Evolutionary conservation across 2,113 vertebrate species (phyloP).

Genomic region (Vulpes vulpes): DNA sequence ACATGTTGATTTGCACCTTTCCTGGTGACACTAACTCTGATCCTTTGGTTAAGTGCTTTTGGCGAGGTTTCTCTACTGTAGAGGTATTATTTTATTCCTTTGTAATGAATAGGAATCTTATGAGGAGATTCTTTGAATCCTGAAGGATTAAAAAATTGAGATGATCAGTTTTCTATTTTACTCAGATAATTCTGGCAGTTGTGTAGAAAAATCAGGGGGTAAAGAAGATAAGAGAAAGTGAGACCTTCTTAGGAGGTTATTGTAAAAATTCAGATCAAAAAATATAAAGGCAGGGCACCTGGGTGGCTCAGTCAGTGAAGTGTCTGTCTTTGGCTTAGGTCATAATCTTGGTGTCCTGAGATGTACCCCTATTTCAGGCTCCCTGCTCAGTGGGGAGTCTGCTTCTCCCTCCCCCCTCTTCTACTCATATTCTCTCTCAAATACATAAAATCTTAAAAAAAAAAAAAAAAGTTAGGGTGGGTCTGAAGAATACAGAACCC

Average conservation of each 20-base stretch:
- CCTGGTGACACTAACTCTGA: neutral
- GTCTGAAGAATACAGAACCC: neutral
- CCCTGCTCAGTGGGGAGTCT: neutral
- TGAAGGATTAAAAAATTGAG: neutral
- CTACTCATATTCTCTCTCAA: neutral
- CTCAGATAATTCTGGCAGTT: neutral
- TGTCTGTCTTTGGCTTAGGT: neutral
- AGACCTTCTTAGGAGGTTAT: neutral
- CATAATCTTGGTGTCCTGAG: neutral
- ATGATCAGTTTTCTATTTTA: neutral
- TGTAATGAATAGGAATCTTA: neutral
- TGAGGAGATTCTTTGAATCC: neutral
- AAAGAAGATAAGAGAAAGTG: neutral
- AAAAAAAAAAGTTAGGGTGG: neutral
- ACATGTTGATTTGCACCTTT: neutral
- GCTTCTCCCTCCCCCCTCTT: neutral
- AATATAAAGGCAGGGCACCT: neutral
- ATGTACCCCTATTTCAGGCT: neutral
- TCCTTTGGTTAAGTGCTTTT: neutral
- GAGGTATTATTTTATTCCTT: neutral
- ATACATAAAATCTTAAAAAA: neutral
- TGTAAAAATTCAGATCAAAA: neutral
- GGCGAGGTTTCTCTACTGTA: neutral
- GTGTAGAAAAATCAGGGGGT: neutral
- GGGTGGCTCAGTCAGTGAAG: neutral